Evolutionary conservation across 2,797 vertebrate species (phyloP).

Genomic region (Glyptemys insculpta): DNA sequence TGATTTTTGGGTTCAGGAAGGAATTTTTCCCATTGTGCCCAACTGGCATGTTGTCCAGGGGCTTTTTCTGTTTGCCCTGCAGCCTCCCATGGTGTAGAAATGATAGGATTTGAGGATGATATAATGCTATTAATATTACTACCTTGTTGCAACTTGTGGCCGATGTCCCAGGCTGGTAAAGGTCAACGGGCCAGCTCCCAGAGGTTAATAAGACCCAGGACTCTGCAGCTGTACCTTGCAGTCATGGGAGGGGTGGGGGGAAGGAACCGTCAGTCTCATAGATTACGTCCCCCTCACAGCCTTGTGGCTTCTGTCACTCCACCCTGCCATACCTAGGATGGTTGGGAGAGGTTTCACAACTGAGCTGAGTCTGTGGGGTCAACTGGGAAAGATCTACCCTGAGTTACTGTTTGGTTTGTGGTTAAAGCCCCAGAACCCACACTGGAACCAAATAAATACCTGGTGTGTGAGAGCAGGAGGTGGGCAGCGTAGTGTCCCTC

Average conservation of each 20-base stretch:
- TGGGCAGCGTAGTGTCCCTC: neutral
- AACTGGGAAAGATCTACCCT: neutral
- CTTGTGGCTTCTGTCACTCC: neutral
- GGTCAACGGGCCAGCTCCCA: neutral
- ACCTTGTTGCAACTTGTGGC: neutral
- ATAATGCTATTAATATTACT: neutral
- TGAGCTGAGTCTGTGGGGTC: neutral
- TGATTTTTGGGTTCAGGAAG: neutral
- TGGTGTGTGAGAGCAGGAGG: neutral
- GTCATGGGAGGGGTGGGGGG: neutral
- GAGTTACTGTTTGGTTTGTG: neutral
- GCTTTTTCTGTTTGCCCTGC: neutral
- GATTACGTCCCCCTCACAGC: accelerated
- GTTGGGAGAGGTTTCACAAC: neutral
- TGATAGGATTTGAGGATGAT: neutral
- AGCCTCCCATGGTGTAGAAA: neutral
- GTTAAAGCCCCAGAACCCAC: neutral
- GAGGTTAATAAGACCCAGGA: neutral
- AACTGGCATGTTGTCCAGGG: neutral
- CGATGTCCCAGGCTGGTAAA: neutral
- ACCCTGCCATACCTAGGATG: neutral
- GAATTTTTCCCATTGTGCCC: neutral
- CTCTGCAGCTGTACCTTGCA: neutral
- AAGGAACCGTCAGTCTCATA: neutral
- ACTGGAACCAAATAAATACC: neutral